Evolutionary conservation across 2,113 vertebrate genomes (phyloP).

Genomic region (Elanoides forficatus): DNA sequence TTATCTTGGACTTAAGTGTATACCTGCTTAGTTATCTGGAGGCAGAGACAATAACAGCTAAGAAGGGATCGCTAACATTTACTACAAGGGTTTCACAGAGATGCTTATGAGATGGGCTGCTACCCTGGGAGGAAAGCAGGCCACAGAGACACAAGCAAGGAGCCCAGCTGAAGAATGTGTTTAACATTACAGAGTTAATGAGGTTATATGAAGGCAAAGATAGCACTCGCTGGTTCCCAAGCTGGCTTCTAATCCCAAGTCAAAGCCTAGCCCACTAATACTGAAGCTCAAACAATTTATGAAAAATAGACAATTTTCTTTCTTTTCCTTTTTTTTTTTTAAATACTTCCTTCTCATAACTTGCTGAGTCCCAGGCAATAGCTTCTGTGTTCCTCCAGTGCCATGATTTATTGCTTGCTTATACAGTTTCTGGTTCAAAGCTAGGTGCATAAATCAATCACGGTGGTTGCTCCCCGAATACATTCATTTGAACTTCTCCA

Average conservation of each 20-base stretch:
- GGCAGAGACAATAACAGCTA: constrained; percentile 31
- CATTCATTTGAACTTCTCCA: not conserved
- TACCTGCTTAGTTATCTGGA: constrained; percentile 52
- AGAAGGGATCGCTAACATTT: not conserved
- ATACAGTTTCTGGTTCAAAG: not conserved
- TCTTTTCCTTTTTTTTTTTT: not conserved
- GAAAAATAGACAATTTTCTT: constrained; percentile 32
- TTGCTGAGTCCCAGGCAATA: not conserved
- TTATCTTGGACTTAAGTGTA: constrained; percentile 38
- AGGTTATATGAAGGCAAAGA: constrained; percentile 53
- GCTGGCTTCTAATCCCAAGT: constrained; percentile 39
- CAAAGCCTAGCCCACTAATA: not conserved
- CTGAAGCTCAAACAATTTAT: constrained; percentile 14
- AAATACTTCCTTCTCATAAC: constrained; percentile 2
- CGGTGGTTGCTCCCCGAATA: not conserved
- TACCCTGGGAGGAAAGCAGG: constrained; percentile 19
- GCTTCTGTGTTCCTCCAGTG: not conserved
- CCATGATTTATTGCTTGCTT: not conserved
- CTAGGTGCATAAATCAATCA: not conserved
- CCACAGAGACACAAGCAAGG: not conserved
- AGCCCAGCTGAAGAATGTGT: constrained; percentile 17
- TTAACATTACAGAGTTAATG: constrained; percentile 56
- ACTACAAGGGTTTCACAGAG: not conserved
- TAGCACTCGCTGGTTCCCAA: constrained; percentile 18
- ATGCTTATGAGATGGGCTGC: constrained; percentile 38